These are phyloP conservation scores for Triops longicaudatus DNA, from an alignment of 1,140 invertebrate genomes.

Conservation along the genomic window DNA sequence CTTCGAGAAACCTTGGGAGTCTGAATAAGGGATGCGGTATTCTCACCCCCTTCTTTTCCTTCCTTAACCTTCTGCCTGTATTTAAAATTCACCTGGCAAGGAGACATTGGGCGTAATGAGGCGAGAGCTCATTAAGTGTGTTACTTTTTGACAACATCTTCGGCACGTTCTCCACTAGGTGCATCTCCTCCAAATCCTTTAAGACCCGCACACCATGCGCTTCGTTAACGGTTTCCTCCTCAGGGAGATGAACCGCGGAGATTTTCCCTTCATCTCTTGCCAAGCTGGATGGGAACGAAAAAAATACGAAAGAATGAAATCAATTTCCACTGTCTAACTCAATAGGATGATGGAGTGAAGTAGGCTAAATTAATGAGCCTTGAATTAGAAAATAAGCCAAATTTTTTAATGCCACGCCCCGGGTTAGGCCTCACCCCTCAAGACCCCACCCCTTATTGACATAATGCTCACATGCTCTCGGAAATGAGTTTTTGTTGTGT, in stretches of 20 bases:
- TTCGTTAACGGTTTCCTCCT: background rate
- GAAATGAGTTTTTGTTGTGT: background rate
- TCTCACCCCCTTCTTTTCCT: background rate
- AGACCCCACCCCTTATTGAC: background rate
- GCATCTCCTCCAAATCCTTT: background rate
- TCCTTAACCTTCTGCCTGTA: background rate
- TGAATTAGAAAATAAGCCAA: background rate
- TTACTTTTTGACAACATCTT: constrained; percentile 15
- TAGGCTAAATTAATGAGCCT: background rate
- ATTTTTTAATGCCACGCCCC: background rate
- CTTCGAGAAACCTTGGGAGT: background rate
- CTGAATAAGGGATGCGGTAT: background rate
- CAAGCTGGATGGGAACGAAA: too few species aligned
- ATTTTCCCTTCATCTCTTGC: background rate
- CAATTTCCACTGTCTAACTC: too few species aligned
- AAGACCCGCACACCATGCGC: background rate
- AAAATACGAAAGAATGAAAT: too few species aligned
- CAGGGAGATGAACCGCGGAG: background rate
- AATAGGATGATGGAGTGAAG: too few species aligned
- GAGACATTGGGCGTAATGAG: constrained; percentile 1
- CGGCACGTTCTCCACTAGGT: background rate
- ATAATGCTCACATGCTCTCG: background rate
- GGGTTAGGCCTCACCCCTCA: background rate
- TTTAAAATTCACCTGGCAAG: constrained; percentile 1
- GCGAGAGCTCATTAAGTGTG: background rate